Evolutionary conservation across 2,797 vertebrate species (phyloP), one percentile per base, ranked within the genome.

Genomic region (Sternarchorhynchus goeldii): DNA sequence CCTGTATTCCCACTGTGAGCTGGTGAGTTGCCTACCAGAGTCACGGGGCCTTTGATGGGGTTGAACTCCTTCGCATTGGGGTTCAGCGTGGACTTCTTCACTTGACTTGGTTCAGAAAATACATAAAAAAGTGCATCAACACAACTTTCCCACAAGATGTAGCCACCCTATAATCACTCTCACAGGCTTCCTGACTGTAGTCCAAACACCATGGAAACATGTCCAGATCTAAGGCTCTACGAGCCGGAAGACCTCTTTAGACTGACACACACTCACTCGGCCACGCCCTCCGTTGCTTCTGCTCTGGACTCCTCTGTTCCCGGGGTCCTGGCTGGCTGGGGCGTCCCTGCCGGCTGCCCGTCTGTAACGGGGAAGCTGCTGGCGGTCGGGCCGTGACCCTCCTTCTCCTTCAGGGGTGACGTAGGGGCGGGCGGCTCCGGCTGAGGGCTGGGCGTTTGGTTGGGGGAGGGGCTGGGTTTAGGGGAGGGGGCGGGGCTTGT

Each of bases 61-160:
- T 96, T 96, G 84, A 97, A 97, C 88, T 97, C 95, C 89, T 97
- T 97, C 81, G 96, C 96, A 2, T 97, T 96, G 62, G 96, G 96
- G 81, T 96, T 97, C 88, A 97, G 86, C 0, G 95, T 96, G 1
- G 95, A 97, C 82, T 96, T 97, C 91, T 96, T 97, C 18, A 96
- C 94, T 94, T 96, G 96, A 76, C 96, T 97, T 17, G 66, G 5
- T 2, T 72, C 69, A 58, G 34, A 45, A 0, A 74, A 41, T 41
- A 41, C n/a, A 3, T 3, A 4, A 5, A 6, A 29, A 21, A 21
- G 12, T 21, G 0, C 8, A 36, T 2, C 18, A 8, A 75, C 14
- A 76, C 6, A 36, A 36, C 34, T 4, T 36, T 50, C 45, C 25
- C 10, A 14, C 12, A 12, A 12, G 2, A 12, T 10, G 25, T 25